phyloP scores from a whole-genome alignment of 1,140 invertebrate genomes.

The Holotrichia oblita region DNA sequence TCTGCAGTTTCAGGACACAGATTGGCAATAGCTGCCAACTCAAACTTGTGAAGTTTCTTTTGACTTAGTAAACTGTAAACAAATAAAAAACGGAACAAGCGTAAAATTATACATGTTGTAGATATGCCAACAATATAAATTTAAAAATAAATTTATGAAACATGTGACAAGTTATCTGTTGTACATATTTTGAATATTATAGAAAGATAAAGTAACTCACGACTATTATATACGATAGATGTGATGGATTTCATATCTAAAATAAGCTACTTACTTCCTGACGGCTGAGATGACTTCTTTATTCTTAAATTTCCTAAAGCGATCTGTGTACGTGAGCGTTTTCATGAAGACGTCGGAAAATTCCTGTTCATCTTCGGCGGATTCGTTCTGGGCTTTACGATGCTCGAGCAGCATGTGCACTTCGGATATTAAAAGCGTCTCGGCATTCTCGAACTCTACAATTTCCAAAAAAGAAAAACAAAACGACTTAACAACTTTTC shows the following conservation, averaged over 20 bases:
- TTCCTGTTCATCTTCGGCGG: constrained; percentile 97
- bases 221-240: not conserved
- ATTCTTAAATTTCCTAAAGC: constrained; percentile 98
- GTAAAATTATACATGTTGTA: too few relatives aligned
- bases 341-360: constrained; percentile 99
- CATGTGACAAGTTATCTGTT: too few relatives aligned
- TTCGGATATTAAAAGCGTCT: constrained; percentile 97
- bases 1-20: constrained; percentile 97
- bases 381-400: constrained; percentile 97
- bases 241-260: not conserved
- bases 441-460: constrained; percentile 98
- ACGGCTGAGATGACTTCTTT: constrained; percentile 97
- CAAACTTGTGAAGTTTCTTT: constrained; percentile 98
- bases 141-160: too few relatives aligned
- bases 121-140: too few relatives aligned
- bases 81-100: constrained; percentile 39
- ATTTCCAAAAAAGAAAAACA: constrained; percentile 49
- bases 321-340: constrained; percentile 94
- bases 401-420: constrained; percentile 98
- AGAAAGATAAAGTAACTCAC: too few relatives aligned
- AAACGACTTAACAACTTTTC: constrained; percentile 29
- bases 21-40: constrained; percentile 96
- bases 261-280: constrained; percentile 72
- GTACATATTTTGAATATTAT: too few relatives aligned
- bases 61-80: constrained; percentile 86